These are phyloP conservation scores for Malurus cyaneus DNA, from an alignment of 2,113 vertebrate genomes.

Conservation along the genomic window DNA sequence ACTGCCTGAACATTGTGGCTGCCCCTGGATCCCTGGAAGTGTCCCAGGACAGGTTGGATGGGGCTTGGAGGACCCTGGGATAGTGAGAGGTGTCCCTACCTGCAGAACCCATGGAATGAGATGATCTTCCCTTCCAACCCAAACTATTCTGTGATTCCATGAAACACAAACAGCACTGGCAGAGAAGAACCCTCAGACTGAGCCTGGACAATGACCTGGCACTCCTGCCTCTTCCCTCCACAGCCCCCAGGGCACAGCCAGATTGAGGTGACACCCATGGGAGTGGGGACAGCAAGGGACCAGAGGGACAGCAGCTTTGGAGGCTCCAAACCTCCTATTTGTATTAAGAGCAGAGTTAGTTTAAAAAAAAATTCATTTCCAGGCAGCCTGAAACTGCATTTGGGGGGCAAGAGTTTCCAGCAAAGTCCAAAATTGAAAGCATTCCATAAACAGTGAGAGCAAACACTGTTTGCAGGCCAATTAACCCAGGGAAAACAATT, in stretches of 20 bases:
- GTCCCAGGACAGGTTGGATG: neutral
- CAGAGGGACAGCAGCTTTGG: accelerated
- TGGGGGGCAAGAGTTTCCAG: neutral
- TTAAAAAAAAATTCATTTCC: neutral
- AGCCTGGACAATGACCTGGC: neutral
- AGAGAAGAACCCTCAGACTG: accelerated
- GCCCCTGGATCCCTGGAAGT: neutral
- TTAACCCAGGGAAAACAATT: neutral
- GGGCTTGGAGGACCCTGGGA: neutral
- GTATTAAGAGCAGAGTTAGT: neutral
- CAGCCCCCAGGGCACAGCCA: neutral
- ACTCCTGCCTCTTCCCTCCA: neutral
- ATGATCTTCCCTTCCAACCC: neutral
- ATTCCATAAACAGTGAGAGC: neutral
- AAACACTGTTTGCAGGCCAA: slow-evolving; percentile 7
- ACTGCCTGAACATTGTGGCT: neutral
- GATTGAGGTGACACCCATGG: neutral
- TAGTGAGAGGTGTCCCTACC: neutral
- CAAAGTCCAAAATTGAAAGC: neutral
- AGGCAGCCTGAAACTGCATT: neutral
- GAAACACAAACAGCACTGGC: neutral
- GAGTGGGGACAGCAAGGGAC: neutral
- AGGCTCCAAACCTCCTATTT: neutral
- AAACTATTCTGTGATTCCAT: accelerated
- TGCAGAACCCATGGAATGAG: neutral